These are phyloP conservation scores for Sarcoramphus papa DNA, from an alignment of 2,797 vertebrate genomes.

Conservation along the genomic window DNA sequence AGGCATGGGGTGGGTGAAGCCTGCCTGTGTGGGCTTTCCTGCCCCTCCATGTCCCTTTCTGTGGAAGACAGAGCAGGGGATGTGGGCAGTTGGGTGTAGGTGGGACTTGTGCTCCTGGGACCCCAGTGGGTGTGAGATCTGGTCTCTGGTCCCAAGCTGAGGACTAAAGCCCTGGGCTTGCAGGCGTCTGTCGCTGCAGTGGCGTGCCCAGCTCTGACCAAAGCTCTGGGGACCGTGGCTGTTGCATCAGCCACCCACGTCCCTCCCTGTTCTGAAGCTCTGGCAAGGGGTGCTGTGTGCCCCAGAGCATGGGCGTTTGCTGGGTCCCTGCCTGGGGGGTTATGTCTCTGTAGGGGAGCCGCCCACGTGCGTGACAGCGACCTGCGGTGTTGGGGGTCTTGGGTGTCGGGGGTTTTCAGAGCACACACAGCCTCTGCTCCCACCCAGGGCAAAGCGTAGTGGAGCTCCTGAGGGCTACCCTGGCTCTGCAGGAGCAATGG, in stretches of 20 bases:
- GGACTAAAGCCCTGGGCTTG: neutral
- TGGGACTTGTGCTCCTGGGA: neutral
- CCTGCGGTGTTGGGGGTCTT: neutral
- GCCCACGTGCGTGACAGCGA: rapidly evolving
- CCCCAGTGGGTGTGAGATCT: rapidly evolving
- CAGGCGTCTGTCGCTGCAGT: rapidly evolving
- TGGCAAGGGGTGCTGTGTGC: neutral
- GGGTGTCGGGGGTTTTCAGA: neutral
- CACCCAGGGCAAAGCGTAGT: no score
- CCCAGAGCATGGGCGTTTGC: neutral
- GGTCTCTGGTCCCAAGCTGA: neutral
- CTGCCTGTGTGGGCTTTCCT: rapidly evolving
- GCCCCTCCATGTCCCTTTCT: neutral
- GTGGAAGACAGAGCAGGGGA: rapidly evolving
- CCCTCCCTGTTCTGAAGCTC: neutral
- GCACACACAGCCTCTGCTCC: neutral
- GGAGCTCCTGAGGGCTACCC: neutral
- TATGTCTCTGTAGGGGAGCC: rapidly evolving
- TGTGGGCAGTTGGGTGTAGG: neutral
- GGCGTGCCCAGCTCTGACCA: neutral
- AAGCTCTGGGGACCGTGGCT: neutral
- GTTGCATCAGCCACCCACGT: neutral
- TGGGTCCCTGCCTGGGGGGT: neutral
- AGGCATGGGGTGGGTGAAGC: neutral
- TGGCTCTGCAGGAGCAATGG: neutral